Conservation (phyloP, 2,888 invertebrate species). For the Rapana venosa region DNA sequence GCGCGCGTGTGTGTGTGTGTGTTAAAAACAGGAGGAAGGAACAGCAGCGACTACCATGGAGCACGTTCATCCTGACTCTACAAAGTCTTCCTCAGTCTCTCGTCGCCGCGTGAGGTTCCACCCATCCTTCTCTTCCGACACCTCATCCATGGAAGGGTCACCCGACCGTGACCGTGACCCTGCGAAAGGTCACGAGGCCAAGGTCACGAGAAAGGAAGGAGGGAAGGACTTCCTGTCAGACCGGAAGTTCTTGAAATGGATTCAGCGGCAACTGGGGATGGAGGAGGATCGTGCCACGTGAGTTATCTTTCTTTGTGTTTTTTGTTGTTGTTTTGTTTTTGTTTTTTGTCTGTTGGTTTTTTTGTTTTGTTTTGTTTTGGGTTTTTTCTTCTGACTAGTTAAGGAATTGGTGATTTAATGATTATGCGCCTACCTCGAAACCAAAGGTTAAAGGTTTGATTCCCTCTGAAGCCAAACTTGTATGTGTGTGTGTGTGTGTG, state of each 20-base stretch:
- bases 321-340: constrained; percentile 22
- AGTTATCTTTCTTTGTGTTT: background rate
- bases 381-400: too few relatives aligned
- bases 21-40: background rate
- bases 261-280: background rate
- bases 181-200: background rate
- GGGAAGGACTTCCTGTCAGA: constrained; percentile 6
- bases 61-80: background rate
- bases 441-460: too few relatives aligned
- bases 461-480: background rate
- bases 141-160: background rate
- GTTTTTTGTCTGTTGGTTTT: too few relatives aligned
- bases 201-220: background rate
- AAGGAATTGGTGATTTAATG: too few relatives aligned
- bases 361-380: too few relatives aligned
- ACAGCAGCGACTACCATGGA: background rate
- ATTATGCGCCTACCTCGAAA: too few relatives aligned
- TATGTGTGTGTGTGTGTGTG: background rate
- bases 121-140: background rate
- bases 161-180: background rate
- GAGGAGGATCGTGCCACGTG: background rate
- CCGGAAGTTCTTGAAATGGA: constrained; percentile 7
- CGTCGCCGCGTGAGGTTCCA: background rate
- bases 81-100: background rate
- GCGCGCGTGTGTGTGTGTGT: background rate